Evolutionary conservation across 2,113 vertebrate species (phyloP), one percentile per base, ranked within the genome.

Genomic region (Rhinopomastus cyanomelas): DNA sequence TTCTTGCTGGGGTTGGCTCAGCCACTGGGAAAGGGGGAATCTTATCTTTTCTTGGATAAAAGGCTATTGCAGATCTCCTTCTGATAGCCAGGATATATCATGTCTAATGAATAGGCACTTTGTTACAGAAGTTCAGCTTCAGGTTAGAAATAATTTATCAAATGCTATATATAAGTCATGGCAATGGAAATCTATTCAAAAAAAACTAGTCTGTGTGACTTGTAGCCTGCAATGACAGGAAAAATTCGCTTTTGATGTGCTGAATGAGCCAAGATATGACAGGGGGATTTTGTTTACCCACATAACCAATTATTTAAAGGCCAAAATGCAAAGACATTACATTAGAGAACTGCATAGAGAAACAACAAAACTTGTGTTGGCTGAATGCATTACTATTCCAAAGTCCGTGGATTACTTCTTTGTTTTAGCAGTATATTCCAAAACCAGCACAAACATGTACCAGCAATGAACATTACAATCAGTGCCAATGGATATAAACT

Each of bases 71-170:
- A 94, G 93, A 93, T 95, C 92, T 44, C 56, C 36, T 91, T 83
- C 75, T 81, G 89, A 87, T 92, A 93, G 22, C 64, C 91, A 93
- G 79, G 76, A 95, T 92, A 93, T 89, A 95, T 85, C 72, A 83
- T 64, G 23, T 71, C 87, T 89, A 85, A 64, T 95, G 94, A 95
- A 95, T 93, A 82, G 87, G 79, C 49, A 89, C 89, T 85, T 91
- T 94, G 95, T 96, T 92, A 83, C 64, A 85, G 34, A 93, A 94
- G 91, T 94, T 94, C 91, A 93, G 16, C 75, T 89, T 71, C 87
- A 94, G 93, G 82, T 83, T 93, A 92, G 68, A 93, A 94, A 96
- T 85, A 71, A 94, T 87, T 91, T 94, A 91, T 91, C 79, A 82
- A 94, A 87, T 67, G 87, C 79, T 80, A 42, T 67, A 60, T 80